These are phyloP conservation scores for Syrista parreyssii DNA, from an alignment of 2,888 invertebrate species.

Conservation along the genomic window DNA sequence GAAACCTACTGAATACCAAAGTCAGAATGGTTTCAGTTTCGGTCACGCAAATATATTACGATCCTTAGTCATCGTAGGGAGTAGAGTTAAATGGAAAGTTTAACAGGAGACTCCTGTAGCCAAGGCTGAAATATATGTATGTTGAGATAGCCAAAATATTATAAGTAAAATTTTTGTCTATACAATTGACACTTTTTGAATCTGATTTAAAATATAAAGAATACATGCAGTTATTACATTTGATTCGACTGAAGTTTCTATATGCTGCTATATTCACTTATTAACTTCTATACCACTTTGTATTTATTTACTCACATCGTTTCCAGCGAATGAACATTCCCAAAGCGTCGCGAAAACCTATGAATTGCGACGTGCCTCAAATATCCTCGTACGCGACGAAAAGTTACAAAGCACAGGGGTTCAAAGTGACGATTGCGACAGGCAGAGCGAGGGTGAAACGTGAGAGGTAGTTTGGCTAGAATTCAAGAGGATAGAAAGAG, in stretches of 20 bases:
- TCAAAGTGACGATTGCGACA: not conserved
- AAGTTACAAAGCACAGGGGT: not conserved
- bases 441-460: not conserved
- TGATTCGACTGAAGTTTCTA: not conserved
- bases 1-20: not conserved
- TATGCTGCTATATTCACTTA: not conserved
- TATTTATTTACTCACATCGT: not conserved
- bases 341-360: not conserved
- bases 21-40: not conserved
- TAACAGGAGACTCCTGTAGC: not conserved
- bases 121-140: not conserved
- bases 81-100: not conserved
- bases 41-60: not conserved
- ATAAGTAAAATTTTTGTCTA: not conserved
- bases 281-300: not conserved
- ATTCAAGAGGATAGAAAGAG: not conserved
- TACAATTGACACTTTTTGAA: not conserved
- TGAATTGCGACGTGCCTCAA: not conserved
- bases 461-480: not conserved
- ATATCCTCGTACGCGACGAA: not conserved
- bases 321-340: not conserved
- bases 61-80: not conserved
- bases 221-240: not conserved
- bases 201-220: not conserved
- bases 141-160: not conserved